Evolutionary conservation across 1,140 invertebrate species (phyloP), one percentile per base, ranked within the genome.

Genomic region (Heliothis virescens): DNA sequence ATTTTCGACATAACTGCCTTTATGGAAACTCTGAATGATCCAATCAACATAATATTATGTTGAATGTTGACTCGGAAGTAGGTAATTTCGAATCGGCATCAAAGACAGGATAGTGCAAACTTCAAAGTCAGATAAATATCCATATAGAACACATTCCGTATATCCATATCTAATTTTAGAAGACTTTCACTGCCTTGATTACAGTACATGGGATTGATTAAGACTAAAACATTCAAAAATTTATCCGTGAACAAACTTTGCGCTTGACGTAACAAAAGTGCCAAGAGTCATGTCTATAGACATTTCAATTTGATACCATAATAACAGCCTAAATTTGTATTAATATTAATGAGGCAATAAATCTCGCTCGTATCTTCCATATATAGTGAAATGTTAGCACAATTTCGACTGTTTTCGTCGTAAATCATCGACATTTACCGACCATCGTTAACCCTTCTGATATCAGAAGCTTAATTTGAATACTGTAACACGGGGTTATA

Each of bases 281-380:
- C 15, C 16, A 26, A 53, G 10, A 21, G 29, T 72, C 50, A 72
- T 16, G 10, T 72, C 55, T 55, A 72, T 72, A 26, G 50, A 72
- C 52, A 55, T 55, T 34, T 72, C 67, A 72, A 72, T 72, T 72
- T 52, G 65, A 72, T 10, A 13, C 2, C 52, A 52, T 34, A 72
- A 72, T 72, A 72, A 55, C 21, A 55, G 1, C 13, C 10, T 26
- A 55, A 52, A 72, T 72, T 41, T 2, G 69, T 57, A 29, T 72
- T 57, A 72, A 72, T 72, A 72, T 72, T 72, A 72, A 72, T 72
- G 69, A 72, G 69, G 29, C 69, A 55, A 72, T 72, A 72, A 72
- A 72, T 72, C 18, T 57, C 12, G 21, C 67, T 55, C 67, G 50
- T 71, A 71, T 71, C 67, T 71, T 57, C 69, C 69, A 72, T 16